Evolutionary conservation across 2,888 invertebrate genomes (phyloP), one percentile per base, ranked within the genome.

Genomic region (Sinhomidia bicolor): DNA sequence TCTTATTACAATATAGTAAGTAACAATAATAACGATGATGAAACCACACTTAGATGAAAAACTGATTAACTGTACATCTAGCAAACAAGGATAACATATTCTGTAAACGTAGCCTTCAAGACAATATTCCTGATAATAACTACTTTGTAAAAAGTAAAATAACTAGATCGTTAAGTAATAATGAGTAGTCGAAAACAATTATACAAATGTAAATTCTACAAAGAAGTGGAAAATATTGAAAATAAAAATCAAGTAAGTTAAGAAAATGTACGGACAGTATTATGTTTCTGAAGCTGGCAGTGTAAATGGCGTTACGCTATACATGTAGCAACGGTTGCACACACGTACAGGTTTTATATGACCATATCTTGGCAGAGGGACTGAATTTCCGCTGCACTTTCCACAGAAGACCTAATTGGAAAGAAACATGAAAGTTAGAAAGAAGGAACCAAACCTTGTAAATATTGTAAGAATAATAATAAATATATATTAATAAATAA

Each of bases 311-410:
- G 95, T 96, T 90, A 96, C 95, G 93, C 96, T 96, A 93, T 95
- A 96, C 92, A 95, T 95, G 93, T 96, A 97, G 94, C 98, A 98
- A 92, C 96, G 96, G 93, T 97, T 97, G 94, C 99, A 99, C 51
- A 99, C 98, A 54, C 99, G 96, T 4, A 99, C 99, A 6, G 99
- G 98, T 93, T 98, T 98, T 92, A 96, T 94, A 93, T 98, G 97
- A 0, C 99, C 99, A 94, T 96, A 99, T 93, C 97, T 97, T 12
- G 98, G 98, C 92, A 99, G 94, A 29, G 99, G 98, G 86, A 98
- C 97, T 90, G 97, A 97, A 93, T 98, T 97, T 74, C 97, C 96
- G 92, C 98, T 98, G 94, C 99, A 99, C 68, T 97, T 96, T 0
- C 97, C 97, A 94, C 99, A 99, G 94, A 98, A 99, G 60, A 99